Evolutionary conservation across 2,888 invertebrate species (phyloP).

Genomic region (Polydrusus pterygomalis): DNA sequence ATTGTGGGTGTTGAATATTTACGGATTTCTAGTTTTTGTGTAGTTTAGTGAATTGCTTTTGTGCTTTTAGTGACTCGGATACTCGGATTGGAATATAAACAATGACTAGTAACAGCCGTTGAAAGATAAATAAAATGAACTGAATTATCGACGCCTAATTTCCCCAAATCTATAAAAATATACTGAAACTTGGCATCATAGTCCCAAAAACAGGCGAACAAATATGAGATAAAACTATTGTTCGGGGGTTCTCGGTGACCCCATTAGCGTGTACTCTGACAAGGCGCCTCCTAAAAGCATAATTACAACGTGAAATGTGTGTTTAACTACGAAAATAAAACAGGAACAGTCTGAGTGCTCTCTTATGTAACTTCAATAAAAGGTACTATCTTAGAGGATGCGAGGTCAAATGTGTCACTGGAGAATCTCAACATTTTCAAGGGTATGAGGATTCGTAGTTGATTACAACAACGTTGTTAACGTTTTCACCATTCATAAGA

Average conservation of each 20-base stretch:
- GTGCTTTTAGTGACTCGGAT: too few species aligned
- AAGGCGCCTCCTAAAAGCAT: slow-evolving; percentile 67
- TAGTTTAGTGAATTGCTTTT: too few species aligned
- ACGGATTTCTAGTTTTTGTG: too few species aligned
- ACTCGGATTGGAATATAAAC: too few species aligned
- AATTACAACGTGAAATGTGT: slow-evolving; percentile 70
- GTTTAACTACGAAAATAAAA: slow-evolving; percentile 68
- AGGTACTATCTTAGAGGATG: slow-evolving; percentile 20
- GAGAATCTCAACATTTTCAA: background rate
- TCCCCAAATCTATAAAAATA: background rate
- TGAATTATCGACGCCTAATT: too few species aligned
- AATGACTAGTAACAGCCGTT: too few species aligned
- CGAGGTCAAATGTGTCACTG: background rate
- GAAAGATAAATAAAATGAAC: too few species aligned
- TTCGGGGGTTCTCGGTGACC: slow-evolving; percentile 59
- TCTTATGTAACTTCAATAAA: slow-evolving; percentile 33
- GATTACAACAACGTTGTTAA: too few species aligned
- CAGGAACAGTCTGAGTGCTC: slow-evolving; percentile 50
- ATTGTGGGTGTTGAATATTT: too few species aligned
- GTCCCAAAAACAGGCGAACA: slow-evolving; percentile 49
- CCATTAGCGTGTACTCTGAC: slow-evolving; percentile 64
- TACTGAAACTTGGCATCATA: background rate
- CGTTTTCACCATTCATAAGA: too few species aligned
- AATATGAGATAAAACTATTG: slow-evolving; percentile 50
- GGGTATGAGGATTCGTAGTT: background rate